Conservation (phyloP, 2,113 vertebrate species). For the Equus quagga region DNA sequence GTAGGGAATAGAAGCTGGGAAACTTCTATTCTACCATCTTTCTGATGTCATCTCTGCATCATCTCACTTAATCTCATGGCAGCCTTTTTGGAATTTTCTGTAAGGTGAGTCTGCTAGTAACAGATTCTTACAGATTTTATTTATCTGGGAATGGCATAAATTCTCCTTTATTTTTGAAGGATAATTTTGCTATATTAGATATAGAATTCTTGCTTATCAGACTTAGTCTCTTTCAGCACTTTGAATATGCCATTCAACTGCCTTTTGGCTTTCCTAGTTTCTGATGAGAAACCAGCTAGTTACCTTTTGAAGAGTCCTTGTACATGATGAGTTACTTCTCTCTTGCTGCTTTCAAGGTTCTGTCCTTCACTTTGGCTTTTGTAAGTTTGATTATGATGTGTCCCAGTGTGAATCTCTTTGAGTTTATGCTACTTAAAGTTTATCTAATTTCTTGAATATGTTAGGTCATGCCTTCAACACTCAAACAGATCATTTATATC, state of each 20-base stretch:
- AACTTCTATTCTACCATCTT: background rate
- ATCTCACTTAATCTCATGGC: background rate
- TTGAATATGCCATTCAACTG: too few relatives aligned
- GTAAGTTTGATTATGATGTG: background rate
- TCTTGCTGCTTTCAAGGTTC: background rate
- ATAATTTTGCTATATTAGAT: background rate
- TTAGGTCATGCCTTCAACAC: too few relatives aligned
- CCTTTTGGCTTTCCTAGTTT: background rate
- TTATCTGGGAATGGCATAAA: background rate
- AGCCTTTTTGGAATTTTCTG: background rate
- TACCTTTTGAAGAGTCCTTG: background rate
- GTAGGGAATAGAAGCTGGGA: background rate
- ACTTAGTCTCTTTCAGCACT: background rate
- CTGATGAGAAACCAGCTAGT: background rate
- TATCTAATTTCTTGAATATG: too few relatives aligned
- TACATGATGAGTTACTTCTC: background rate
- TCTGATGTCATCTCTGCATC: background rate
- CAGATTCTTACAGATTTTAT: background rate
- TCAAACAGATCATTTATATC: background rate
- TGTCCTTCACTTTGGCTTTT: background rate
- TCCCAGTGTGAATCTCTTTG: too few relatives aligned
- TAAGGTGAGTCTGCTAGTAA: background rate
- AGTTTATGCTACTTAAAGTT: too few relatives aligned
- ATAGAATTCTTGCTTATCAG: background rate
- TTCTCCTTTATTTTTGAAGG: background rate